These are phyloP conservation scores for Peribatodes rhomboidaria DNA, from an alignment of 2,888 invertebrate species.

Conservation along the genomic window DNA sequence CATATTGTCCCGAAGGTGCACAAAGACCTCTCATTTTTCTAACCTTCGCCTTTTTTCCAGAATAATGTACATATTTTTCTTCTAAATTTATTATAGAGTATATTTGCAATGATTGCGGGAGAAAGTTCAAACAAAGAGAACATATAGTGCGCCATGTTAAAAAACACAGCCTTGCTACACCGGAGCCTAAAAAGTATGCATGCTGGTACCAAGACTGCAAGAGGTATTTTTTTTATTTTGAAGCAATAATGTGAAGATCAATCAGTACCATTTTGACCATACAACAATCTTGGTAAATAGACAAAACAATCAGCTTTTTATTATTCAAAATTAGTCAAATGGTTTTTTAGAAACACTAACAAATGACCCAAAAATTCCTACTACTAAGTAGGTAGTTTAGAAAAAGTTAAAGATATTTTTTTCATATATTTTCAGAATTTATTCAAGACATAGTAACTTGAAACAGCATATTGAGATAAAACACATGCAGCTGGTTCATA, in stretches of 20 bases:
- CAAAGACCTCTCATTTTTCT: constrained; percentile 3
- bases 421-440: constrained; percentile 69
- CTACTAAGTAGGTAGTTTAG: too few species aligned
- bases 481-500: constrained; percentile 80
- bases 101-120: constrained; percentile 74
- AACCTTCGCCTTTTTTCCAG: constrained; percentile 18
- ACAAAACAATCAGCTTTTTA: too few species aligned
- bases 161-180: constrained; percentile 56
- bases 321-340: too few species aligned
- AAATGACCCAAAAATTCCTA: too few species aligned
- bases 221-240: constrained; percentile 56
- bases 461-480: constrained; percentile 81
- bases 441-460: constrained; percentile 85
- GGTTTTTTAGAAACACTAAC: too few species aligned
- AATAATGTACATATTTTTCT: constrained; percentile 28
- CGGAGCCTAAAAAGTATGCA: constrained; percentile 53
- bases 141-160: constrained; percentile 74
- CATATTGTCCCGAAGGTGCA: background rate
- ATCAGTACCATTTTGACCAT: too few species aligned
- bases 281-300: too few species aligned
- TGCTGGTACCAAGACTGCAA: constrained; percentile 73
- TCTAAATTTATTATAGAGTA: constrained; percentile 64
- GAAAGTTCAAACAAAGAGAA: constrained; percentile 68
- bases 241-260: background rate
- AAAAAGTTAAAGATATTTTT: background rate